Evolutionary conservation across 2,888 invertebrate species (phyloP).

Genomic region (Oscheius sp.): DNA sequence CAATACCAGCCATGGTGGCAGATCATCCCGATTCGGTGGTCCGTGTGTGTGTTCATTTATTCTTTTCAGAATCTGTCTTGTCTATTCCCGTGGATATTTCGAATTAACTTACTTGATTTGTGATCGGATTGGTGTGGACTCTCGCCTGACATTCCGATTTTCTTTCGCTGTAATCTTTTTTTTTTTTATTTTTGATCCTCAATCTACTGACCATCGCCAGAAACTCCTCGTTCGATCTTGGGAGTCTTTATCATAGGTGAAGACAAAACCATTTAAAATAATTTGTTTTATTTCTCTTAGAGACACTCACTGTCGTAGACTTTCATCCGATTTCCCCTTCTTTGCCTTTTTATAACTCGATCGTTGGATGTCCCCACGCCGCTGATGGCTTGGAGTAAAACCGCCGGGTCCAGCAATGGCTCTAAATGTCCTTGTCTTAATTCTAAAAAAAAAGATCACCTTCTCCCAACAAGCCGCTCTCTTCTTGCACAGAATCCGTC

Average conservation of each 20-base stretch:
- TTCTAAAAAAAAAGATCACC: too few relatives aligned
- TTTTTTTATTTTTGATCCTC: too few relatives aligned
- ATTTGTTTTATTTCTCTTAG: too few relatives aligned
- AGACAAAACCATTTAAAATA: not conserved
- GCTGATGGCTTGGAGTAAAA: constrained; percentile 23
- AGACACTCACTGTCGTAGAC: constrained; percentile 27
- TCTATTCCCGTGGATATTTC: too few relatives aligned
- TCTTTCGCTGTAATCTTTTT: constrained; percentile 27
- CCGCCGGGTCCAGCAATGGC: not conserved
- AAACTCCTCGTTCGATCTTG: constrained; percentile 33
- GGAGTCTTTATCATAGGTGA: constrained; percentile 38
- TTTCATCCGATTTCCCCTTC: constrained; percentile 32
- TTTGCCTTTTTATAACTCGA: constrained; percentile 3
- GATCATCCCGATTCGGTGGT: constrained; percentile 19
- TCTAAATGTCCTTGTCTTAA: too few relatives aligned
- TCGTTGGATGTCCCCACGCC: constrained; percentile 5
- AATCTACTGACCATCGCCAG: constrained; percentile 35
- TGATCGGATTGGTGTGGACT: constrained; percentile 23
- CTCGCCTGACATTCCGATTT: constrained; percentile 32
- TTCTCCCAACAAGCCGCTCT: too few relatives aligned
- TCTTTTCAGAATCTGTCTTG: constrained; percentile 30
- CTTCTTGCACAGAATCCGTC: too few relatives aligned
- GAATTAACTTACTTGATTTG: not conserved
- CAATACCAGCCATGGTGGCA: constrained; percentile 30
- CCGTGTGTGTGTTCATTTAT: constrained; percentile 29